phyloP scores from a whole-genome alignment of 2,888 invertebrate species.

The Amphipyra berbera region DNA sequence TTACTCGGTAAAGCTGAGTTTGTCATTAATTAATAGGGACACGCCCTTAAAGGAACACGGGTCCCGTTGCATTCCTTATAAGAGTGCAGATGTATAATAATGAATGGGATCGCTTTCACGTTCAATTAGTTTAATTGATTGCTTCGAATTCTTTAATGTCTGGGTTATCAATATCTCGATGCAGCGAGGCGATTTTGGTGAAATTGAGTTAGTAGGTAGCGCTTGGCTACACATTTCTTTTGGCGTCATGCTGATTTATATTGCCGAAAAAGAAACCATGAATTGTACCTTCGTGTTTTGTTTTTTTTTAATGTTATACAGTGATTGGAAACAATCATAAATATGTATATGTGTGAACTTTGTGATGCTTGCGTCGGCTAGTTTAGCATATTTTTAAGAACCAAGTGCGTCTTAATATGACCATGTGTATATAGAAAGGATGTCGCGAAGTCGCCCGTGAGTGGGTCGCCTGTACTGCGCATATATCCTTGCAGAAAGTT shows the following conservation, averaged over 20 bases:
- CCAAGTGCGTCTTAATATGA: constrained; percentile 46
- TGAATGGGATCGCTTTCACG: constrained; percentile 45
- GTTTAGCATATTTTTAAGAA: constrained; percentile 31
- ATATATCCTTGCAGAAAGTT: constrained; percentile 74
- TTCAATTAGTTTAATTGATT: constrained; percentile 46
- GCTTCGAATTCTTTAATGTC: constrained; percentile 32
- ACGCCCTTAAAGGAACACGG: constrained; percentile 53
- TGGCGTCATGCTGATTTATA: constrained; percentile 6
- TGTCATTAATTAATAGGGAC: constrained; percentile 60
- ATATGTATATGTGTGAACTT: constrained; percentile 31
- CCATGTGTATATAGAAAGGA: constrained; percentile 45
- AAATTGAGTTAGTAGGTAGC: constrained; percentile 35
- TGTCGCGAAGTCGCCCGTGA: constrained; percentile 44
- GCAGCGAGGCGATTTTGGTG: constrained; percentile 24
- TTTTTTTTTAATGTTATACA: constrained; percentile 1
- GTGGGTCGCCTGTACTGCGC: constrained; percentile 50
- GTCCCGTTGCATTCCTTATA: constrained; percentile 42
- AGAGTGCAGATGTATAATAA: constrained; percentile 29
- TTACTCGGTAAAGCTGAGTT: constrained; percentile 44
- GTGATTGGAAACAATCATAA: constrained; percentile 19
- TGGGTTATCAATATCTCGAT: constrained; percentile 12
- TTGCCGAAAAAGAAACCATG: constrained; percentile 7
- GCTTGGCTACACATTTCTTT: constrained; percentile 23
- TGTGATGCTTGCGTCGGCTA: constrained; percentile 21
- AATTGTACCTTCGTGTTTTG: constrained; percentile 8